Evolutionary conservation across 1,140 invertebrate species (phyloP).

Genomic region (Polyergus mexicanus): DNA sequence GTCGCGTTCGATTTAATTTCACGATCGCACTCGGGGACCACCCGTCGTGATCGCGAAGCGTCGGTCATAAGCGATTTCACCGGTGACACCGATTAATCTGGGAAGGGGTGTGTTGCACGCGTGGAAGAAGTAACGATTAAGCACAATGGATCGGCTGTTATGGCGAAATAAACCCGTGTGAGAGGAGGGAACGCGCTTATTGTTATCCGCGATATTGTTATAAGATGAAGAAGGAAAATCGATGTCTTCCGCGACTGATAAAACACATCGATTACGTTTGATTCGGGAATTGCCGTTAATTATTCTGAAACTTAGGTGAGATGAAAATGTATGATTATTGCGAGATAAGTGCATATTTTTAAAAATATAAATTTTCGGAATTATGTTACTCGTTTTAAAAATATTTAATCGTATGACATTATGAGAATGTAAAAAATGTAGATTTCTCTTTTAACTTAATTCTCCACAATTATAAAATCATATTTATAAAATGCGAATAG

Average conservation of each 20-base stretch:
- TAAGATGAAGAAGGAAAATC: not conserved
- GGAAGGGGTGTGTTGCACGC: slow-evolving; percentile 18
- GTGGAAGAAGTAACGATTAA: slow-evolving; percentile 51
- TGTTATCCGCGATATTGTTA: not conserved
- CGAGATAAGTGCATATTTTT: not conserved
- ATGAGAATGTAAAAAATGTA: not conserved
- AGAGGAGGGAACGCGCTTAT: not conserved
- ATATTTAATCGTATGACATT: not conserved
- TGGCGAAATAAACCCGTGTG: slow-evolving; percentile 21
- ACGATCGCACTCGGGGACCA: slow-evolving; percentile 54
- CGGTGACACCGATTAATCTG: slow-evolving; percentile 38
- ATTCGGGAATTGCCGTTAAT: slow-evolving; percentile 21
- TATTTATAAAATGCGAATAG: no score
- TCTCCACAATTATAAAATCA: no score
- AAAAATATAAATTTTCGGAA: slow-evolving; percentile 10
- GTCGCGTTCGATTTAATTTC: slow-evolving; percentile 71
- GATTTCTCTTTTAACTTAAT: not conserved
- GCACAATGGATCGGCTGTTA: slow-evolving; percentile 45
- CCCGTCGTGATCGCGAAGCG: slow-evolving; percentile 51
- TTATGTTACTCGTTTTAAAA: not conserved
- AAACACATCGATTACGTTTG: not conserved
- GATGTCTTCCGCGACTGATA: slow-evolving; percentile 16
- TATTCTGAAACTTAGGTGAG: not conserved
- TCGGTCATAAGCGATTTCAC: slow-evolving; percentile 38
- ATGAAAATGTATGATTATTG: slow-evolving; percentile 22